Percentiles rank a stretch among this genome's conserved stretches.
Evolutionary conservation across 1,140 invertebrate species (phyloP).

Genomic region (Drosophila sp.): DNA sequence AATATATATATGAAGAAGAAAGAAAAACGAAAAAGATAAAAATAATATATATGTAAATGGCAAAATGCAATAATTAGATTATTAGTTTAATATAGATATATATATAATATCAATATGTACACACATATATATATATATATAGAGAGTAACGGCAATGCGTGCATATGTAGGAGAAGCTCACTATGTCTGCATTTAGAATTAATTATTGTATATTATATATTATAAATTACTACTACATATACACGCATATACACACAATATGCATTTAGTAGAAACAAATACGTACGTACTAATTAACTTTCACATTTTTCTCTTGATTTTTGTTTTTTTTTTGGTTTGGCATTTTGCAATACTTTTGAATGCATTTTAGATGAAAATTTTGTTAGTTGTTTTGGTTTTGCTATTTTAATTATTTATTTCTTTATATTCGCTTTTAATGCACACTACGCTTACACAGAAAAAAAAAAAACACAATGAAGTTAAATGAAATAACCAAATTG

Average conservation of each 20-base stretch:
- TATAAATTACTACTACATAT: conserved; percentile 49
- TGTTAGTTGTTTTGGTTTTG: conserved; percentile 61
- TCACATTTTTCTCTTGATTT: conserved; percentile 59
- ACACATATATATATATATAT: conserved; percentile 65
- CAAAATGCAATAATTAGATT: conserved; percentile 83
- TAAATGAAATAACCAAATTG: conserved; percentile 38
- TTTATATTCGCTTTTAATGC: conserved; percentile 74
- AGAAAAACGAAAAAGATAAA: conserved; percentile 83
- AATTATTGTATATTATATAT: neutral
- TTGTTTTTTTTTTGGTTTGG: conserved; percentile 37
- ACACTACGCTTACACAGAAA: conserved; percentile 80
- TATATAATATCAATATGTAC: conserved; percentile 80
- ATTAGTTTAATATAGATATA: conserved; percentile 81
- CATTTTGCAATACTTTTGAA: conserved; percentile 52
- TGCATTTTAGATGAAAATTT: conserved; percentile 76
- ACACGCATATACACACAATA: conserved; percentile 69
- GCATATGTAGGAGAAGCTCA: conserved; percentile 49
- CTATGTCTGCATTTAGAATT: conserved; percentile 5
- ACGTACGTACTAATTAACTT: conserved; percentile 72
- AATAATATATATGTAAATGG: conserved; percentile 83
- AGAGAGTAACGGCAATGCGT: conserved; percentile 59
- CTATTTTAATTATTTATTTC: conserved; percentile 80
- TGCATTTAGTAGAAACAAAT: conserved; percentile 79
- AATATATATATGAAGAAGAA: conserved; percentile 79
- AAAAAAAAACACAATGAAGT: conserved; percentile 8